phyloP scores from a whole-genome alignment of 1,140 invertebrate genomes.

The Cydia pomonella region DNA sequence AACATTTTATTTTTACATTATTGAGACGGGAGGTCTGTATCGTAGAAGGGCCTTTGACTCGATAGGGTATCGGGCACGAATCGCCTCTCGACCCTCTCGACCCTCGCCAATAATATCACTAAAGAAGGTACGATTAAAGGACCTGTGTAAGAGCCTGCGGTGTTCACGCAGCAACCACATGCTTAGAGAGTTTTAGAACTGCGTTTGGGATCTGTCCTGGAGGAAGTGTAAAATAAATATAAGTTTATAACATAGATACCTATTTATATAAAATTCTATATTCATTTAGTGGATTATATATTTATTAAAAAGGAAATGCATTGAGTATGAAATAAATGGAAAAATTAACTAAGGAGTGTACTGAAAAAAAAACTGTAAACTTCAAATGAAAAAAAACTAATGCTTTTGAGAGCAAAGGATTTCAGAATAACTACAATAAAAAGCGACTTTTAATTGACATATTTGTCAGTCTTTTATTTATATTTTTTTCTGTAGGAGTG shows the following conservation, averaged over 20 bases:
- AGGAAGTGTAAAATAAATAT: not conserved
- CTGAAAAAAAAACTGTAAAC: too few species aligned
- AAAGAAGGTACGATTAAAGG: slow-evolving; percentile 23
- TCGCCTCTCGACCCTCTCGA: slow-evolving; percentile 13
- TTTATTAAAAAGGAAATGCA: too few species aligned
- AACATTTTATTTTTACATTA: slow-evolving; percentile 20
- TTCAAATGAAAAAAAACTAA: too few species aligned
- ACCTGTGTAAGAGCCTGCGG: not conserved
- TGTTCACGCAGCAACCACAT: not conserved
- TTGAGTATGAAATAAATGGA: too few species aligned
- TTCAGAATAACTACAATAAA: too few species aligned
- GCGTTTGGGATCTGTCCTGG: not conserved
- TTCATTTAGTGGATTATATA: too few species aligned
- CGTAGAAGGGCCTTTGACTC: slow-evolving; percentile 27
- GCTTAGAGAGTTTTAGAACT: not conserved
- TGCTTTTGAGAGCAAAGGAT: too few species aligned
- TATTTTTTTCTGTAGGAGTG: too few species aligned
- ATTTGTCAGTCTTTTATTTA: too few species aligned
- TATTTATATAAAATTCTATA: not conserved
- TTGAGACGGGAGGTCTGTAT: slow-evolving; percentile 17
- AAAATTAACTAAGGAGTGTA: too few species aligned
- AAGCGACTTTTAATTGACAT: too few species aligned
- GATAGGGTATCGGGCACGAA: slow-evolving; percentile 31
- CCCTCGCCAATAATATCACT: slow-evolving; percentile 21
- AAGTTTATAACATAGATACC: not conserved